These are phyloP conservation scores for Schizotus pectinicornis DNA, from an alignment of 2,888 invertebrate species.

Conservation along the genomic window DNA sequence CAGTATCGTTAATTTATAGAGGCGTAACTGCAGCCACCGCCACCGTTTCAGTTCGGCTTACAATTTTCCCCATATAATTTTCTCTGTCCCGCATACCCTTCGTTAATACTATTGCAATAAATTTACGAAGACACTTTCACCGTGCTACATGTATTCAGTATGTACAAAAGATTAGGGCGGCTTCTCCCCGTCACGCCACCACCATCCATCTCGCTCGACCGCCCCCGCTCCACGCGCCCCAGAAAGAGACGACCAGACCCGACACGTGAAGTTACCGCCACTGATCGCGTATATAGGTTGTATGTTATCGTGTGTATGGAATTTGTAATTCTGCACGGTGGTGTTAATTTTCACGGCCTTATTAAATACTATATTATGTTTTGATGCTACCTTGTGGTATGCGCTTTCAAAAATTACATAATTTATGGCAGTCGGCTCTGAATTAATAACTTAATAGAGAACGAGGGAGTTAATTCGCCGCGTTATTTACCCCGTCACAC, in stretches of 20 bases:
- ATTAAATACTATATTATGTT: constrained; percentile 61
- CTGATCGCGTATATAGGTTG: constrained; percentile 50
- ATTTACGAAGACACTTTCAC: constrained; percentile 51
- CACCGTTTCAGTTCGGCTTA: constrained; percentile 20
- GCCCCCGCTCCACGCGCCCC: constrained; percentile 1
- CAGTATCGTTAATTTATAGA: constrained; percentile 43
- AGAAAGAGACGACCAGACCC: constrained; percentile 12
- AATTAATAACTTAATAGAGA: constrained; percentile 51
- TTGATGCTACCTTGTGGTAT: constrained; percentile 55
- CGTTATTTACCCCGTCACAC: too few species aligned
- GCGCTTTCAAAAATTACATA: constrained; percentile 51
- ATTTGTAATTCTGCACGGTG: constrained; percentile 55
- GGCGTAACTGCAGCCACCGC: constrained; percentile 2
- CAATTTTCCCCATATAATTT: constrained; percentile 41
- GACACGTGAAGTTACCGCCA: constrained; percentile 18
- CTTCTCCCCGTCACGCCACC: constrained; percentile 21
- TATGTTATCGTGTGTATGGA: constrained; percentile 57
- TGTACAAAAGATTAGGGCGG: constrained; percentile 36
- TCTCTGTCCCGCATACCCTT: constrained; percentile 47
- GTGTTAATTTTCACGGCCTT: constrained; percentile 58
- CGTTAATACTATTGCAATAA: constrained; percentile 53
- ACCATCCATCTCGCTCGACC: constrained; percentile 18
- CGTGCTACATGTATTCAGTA: constrained; percentile 41
- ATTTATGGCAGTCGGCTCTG: constrained; percentile 49
- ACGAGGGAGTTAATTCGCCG: constrained; percentile 21